phyloP scores from a whole-genome alignment of 2,888 invertebrate species.

The Troides oblongomaculatus region DNA sequence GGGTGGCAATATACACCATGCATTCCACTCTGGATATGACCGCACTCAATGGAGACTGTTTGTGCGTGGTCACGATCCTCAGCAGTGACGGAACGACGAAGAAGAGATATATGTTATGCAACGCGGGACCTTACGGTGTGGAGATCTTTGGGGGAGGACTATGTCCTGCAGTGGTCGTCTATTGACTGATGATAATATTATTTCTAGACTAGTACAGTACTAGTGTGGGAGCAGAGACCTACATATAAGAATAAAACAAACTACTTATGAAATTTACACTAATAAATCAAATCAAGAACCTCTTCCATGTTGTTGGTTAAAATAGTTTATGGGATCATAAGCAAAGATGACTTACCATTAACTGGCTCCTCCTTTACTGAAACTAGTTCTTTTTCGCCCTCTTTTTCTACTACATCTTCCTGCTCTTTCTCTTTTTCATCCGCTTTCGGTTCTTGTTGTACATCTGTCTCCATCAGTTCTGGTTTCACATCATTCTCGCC shows the following conservation, averaged over 20 bases:
- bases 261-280: not conserved
- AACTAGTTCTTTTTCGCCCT: slow-evolving; percentile 24
- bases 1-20: too few species aligned
- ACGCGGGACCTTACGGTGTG: too few species aligned
- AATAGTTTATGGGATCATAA: not conserved
- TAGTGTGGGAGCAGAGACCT: too few species aligned
- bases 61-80: too few species aligned
- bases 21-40: too few species aligned
- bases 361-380: slow-evolving; percentile 37
- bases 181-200: too few species aligned
- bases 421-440: slow-evolving; percentile 26
- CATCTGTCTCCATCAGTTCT: slow-evolving; percentile 45
- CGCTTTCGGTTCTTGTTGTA: slow-evolving; percentile 9
- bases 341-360: slow-evolving; percentile 30
- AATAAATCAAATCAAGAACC: not conserved
- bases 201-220: too few species aligned
- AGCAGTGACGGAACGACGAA: too few species aligned
- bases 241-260: not conserved
- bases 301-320: not conserved
- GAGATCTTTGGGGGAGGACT: too few species aligned
- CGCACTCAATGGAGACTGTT: too few species aligned
- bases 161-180: too few species aligned
- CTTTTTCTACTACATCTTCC: slow-evolving; percentile 28
- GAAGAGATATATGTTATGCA: too few species aligned
- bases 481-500: slow-evolving; percentile 34